Evolutionary conservation across 2,797 vertebrate species (phyloP).

Genomic region (Squalus acanthias): DNA sequence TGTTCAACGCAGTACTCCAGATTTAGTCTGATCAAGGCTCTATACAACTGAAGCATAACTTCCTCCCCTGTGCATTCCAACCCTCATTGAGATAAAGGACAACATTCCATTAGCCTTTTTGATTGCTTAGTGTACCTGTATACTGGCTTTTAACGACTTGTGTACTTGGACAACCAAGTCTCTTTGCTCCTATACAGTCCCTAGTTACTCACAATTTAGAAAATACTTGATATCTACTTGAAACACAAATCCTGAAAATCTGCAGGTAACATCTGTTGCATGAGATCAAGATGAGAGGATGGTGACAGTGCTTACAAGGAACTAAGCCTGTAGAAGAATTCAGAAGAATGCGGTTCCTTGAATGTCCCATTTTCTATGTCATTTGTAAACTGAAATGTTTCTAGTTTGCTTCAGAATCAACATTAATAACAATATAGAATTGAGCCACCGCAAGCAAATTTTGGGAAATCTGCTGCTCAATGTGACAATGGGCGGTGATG

Average conservation of each 20-base stretch:
- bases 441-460: background rate
- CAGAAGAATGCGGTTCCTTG: background rate
- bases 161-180: background rate
- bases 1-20: background rate
- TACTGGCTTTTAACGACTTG: background rate
- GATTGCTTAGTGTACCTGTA: background rate
- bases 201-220: background rate
- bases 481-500: background rate
- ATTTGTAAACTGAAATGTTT: background rate
- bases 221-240: background rate
- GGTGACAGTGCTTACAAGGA: background rate
- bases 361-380: background rate
- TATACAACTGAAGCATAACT: background rate
- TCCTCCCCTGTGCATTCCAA: background rate
- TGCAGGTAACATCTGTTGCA: background rate
- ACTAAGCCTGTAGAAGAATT: background rate
- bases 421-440: background rate
- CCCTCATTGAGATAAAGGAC: background rate
- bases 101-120: background rate
- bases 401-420: background rate
- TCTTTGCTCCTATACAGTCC: background rate
- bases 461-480: background rate
- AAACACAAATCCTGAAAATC: background rate
- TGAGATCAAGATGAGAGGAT: background rate
- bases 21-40: background rate